Evolutionary conservation across 2,888 invertebrate genomes (phyloP).

Genomic region (Drosophila maculinotata): DNA sequence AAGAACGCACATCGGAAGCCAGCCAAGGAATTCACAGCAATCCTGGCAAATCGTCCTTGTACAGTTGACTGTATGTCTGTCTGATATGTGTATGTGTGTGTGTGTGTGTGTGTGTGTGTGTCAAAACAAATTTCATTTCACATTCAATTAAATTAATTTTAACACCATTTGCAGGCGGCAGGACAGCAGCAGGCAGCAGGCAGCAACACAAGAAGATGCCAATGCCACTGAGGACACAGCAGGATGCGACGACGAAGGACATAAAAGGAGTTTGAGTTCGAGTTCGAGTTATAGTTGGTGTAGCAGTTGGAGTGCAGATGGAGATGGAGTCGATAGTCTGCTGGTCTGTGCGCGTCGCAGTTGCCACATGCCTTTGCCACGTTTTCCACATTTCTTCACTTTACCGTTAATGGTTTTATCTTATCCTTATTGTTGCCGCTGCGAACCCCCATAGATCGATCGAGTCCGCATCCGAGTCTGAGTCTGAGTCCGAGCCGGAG

Average conservation of each 20-base stretch:
- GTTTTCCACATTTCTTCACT: constrained; percentile 76
- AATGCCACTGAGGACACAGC: constrained; percentile 74
- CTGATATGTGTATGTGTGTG: constrained; percentile 14
- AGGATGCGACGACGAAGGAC: constrained; percentile 44
- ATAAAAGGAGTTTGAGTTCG: constrained; percentile 1
- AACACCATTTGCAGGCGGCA: constrained; percentile 77
- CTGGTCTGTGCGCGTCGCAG: constrained; percentile 23
- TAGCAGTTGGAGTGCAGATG: constrained; percentile 10
- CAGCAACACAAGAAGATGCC: constrained; percentile 57
- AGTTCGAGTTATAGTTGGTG: constrained; percentile 3
- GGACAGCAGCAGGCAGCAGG: constrained; percentile 39
- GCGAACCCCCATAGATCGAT: constrained; percentile 30
- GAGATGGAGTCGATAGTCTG: too few relatives aligned
- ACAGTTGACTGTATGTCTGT: constrained; percentile 28
- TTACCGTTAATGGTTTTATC: constrained; percentile 78
- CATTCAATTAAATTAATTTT: constrained; percentile 83
- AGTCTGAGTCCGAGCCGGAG: constrained; percentile 7
- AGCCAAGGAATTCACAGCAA: constrained; percentile 66
- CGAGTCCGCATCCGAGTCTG: constrained; percentile 12
- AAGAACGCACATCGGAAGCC: constrained; percentile 50
- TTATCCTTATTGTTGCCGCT: constrained; percentile 59
- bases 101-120: constrained; percentile 56
- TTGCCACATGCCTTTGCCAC: constrained; percentile 78
- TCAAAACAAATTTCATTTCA: constrained; percentile 82
- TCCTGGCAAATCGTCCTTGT: constrained; percentile 38